A percentile compares a stretch with the other conserved stretches of the same genome.
Conservation (phyloP, 2,797 vertebrate species). For the Pogonophryne albipinna region DNA sequence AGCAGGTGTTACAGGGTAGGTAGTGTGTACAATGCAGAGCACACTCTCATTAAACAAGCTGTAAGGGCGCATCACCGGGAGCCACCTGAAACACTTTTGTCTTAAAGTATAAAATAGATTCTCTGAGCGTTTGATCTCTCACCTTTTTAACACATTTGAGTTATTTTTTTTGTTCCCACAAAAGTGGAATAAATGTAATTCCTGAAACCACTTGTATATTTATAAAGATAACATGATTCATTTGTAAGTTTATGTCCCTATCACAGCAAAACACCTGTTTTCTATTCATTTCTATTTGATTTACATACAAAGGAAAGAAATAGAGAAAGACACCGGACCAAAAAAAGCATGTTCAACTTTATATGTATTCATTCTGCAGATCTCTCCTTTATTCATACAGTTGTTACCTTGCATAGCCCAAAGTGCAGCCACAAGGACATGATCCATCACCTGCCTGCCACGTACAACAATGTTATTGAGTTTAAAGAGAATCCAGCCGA, state of each 20-base stretch:
- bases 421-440: conserved; percentile 4
- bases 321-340: too few species aligned
- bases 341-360: background rate
- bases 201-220: background rate
- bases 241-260: too few species aligned
- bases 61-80: conserved; percentile 9
- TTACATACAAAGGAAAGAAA: too few species aligned
- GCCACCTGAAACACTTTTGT: background rate
- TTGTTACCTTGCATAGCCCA: background rate
- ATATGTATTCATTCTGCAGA: background rate
- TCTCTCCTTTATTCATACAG: background rate
- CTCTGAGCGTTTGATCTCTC: background rate
- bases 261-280: too few species aligned
- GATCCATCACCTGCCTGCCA: conserved; percentile 10
- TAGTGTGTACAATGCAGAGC: conserved; percentile 33
- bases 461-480: background rate
- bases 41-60: conserved; percentile 35
- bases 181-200: too few species aligned
- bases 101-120: background rate
- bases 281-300: too few species aligned
- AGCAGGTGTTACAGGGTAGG: too few species aligned
- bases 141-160: too few species aligned
- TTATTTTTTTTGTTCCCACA: too few species aligned
- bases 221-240: too few species aligned
- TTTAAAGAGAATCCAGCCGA: background rate